Conservation (phyloP, 2,888 invertebrate genomes). For the Acholoe squamosa region DNA sequence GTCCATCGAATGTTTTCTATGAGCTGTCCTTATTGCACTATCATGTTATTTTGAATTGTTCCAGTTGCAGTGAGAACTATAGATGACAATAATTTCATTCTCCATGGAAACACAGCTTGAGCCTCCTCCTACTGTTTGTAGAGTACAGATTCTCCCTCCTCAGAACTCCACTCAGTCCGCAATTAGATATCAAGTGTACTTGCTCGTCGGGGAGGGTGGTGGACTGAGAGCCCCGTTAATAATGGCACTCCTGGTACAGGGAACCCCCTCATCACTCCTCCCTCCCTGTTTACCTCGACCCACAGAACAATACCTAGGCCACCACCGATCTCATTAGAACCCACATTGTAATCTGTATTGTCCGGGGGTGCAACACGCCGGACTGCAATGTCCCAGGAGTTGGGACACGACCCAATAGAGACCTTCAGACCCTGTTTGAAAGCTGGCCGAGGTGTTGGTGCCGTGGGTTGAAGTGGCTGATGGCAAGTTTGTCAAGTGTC, state of each 20-base stretch:
- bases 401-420: conserved; percentile 28
- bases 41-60: no score
- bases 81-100: conserved; percentile 24
- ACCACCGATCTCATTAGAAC: conserved; percentile 54
- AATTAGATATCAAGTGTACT: conserved; percentile 61
- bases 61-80: not conserved
- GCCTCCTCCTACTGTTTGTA: conserved; percentile 21
- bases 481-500: conserved; percentile 47
- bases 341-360: conserved; percentile 57
- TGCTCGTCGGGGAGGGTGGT: conserved; percentile 3
- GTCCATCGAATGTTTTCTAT: no score
- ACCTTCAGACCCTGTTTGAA: not conserved
- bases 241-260: conserved; percentile 30
- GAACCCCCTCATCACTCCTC: not conserved
- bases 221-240: conserved; percentile 24
- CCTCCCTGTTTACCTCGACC: conserved; percentile 29
- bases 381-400: not conserved
- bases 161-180: conserved; percentile 40
- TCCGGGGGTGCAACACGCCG: conserved; percentile 34
- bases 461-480: conserved; percentile 37
- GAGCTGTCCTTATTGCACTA: no score
- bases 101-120: not conserved
- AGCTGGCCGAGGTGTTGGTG: conserved; percentile 15
- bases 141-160: conserved; percentile 30
- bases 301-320: conserved; percentile 43